Conservation (phyloP, 2,113 vertebrate genomes). For the Nothocercus julius region DNA sequence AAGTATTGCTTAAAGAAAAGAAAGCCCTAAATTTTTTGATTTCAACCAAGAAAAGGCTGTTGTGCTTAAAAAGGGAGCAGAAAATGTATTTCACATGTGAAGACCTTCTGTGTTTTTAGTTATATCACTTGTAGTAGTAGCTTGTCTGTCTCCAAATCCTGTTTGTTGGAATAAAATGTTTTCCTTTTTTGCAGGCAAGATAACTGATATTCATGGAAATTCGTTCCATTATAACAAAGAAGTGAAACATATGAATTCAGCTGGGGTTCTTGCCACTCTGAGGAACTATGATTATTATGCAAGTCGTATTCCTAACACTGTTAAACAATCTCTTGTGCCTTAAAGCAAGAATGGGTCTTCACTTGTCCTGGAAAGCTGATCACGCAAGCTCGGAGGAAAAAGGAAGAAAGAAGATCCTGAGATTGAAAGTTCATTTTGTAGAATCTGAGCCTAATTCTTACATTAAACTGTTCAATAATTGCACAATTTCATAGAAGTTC, state of each 20-base stretch:
- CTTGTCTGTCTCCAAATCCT: background rate
- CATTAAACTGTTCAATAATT: conserved; percentile 22
- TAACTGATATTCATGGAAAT: conserved; percentile 93
- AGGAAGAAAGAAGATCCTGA: background rate
- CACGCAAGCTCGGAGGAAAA: background rate
- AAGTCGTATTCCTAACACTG: conserved; percentile 86
- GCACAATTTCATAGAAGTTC: conserved; percentile 12
- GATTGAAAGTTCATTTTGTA: background rate
- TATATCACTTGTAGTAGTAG: background rate
- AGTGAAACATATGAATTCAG: conserved; percentile 96
- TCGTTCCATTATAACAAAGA: conserved; percentile 87
- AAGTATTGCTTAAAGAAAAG: background rate
- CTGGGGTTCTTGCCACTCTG: conserved; percentile 90
- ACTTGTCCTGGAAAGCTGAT: background rate
- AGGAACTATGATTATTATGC: conserved; percentile 90
- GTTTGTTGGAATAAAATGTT: background rate
- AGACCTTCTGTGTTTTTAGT: background rate
- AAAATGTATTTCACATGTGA: background rate
- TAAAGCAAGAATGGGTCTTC: conserved; percentile 22
- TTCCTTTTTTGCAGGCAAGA: conserved; percentile 79
- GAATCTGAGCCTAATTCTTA: conserved; percentile 21
- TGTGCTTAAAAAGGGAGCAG: background rate
- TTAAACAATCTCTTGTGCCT: conserved; percentile 85
- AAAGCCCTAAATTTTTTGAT: background rate
- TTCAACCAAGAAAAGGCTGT: background rate